Percentiles rank a stretch among this genome's conserved stretches.
Conservation (phyloP, 2,888 invertebrate species). For the Ferrisia virgata region DNA sequence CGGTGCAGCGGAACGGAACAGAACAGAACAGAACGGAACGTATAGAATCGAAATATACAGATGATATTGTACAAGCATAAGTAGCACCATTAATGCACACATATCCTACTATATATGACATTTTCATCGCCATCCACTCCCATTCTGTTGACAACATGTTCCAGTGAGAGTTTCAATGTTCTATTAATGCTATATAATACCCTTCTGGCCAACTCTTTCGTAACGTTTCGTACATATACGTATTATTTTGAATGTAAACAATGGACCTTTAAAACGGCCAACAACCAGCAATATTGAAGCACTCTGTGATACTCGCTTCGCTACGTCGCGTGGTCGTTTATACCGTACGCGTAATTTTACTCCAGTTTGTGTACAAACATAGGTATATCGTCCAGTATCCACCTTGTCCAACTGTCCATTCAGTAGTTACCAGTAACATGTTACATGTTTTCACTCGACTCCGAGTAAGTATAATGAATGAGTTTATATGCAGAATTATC, state of each 20-base stretch:
- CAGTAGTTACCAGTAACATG: too few species aligned
- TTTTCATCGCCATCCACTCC: too few species aligned
- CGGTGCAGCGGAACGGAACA: too few species aligned
- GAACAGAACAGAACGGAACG: not conserved
- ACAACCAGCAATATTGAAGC: too few species aligned
- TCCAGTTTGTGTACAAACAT: not conserved
- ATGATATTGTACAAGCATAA: not conserved
- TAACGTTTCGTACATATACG: too few species aligned
- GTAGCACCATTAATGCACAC: not conserved
- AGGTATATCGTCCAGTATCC: not conserved
- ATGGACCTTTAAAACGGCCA: slow-evolving; percentile 9
- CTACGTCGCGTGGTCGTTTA: not conserved
- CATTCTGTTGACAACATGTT: slow-evolving; percentile 9
- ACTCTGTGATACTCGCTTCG: too few species aligned
- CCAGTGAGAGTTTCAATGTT: slow-evolving; percentile 7
- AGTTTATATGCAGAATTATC: too few species aligned
- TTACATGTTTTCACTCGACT: too few species aligned
- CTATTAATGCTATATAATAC: not conserved
- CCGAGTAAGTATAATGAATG: too few species aligned
- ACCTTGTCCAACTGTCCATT: not conserved
- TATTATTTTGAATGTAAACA: slow-evolving; percentile 19
- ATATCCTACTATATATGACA: not conserved
- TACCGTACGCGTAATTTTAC: not conserved
- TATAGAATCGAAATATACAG: not conserved
- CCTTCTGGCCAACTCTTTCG: not conserved